Base-by-base conservation (phyloP, 30 jellyfish, hydroid and myxozoan genomes). In the Morbakka virulenta region DNA sequence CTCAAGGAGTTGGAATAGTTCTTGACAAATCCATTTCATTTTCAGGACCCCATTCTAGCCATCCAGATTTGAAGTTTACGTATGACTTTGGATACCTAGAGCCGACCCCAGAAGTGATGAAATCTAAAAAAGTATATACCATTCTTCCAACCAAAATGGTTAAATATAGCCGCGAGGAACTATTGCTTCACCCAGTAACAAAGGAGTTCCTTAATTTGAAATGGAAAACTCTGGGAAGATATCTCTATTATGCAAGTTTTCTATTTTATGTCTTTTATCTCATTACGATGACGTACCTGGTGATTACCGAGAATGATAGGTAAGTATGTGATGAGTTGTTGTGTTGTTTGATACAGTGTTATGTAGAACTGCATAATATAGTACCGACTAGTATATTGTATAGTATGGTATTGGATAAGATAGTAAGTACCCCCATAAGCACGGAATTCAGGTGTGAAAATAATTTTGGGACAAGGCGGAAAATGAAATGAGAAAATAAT, bases 131-230 rank as follows among this genome's bases (percentile, higher is more conserved):
- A 25, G 64, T 25, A 28, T 52, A 64, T 49, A 36, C 29, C 35
- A 67, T 80, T 32, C 79, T 76, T 14, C 92, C 92, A 2, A 33
- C 69, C 25, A 65, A 47, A 0, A 67, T 80, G 92, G 92, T 75
- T 12, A 71, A 80, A 63, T 35, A 27, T 62, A 51, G 63, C 24
- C 62, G 85, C 21, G 85, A 80, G 64, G 6, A 3, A 1, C 52
- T 80, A 62, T 64, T 80, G 63, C 52, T 74, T 2, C 92, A 80
- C 57, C 92, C 92, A n/a, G 57, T 80, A 36, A 71, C 53, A 28
- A 25, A 52, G 0, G 70, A 82, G 29, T 74, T 80, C 24, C 70
- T 80, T 32, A 32, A 22, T 4, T 65, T 80, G 6, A 80, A 80
- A 22, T 80, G 92, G 92, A 67, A 68, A 47, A 73, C 63, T 1